Base-by-base conservation (phyloP, 2,797 vertebrate species). In the Ciconia nigra region DNA sequence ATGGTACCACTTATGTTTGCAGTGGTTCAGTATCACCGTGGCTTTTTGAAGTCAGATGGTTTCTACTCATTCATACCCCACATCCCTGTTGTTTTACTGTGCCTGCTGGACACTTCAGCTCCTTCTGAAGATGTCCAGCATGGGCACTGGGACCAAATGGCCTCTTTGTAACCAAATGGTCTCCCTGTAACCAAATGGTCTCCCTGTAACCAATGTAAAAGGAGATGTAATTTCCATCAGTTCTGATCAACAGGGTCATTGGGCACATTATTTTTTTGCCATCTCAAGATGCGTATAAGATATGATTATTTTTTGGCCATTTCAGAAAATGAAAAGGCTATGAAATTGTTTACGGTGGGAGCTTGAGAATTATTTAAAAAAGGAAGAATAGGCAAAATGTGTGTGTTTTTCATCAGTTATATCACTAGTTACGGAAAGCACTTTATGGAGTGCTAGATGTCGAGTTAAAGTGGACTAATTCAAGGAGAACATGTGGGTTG, bases 71-170 rank as follows among this genome's bases (percentile, higher is more conserved):
- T 84, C 42, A n/a, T 29, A 44, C 5, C 5, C 42, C 12, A 26
- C 10, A 55, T 33, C 9, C 21, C 15, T 57, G 5, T 44, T 44
- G 6, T 22, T 79, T 29, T 41, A 29, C 11, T 33, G 12, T 39
- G 13, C 19, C 15, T 63, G 33, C 29, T 79, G 58, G 20, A 31
- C 37, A 13, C 7, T 79, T 52, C 42, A 33, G 2, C 6, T 51
- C 2, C 35, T 76, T 83, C 62, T 83, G 21, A 79, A 70, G 17
- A 5, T 51, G 35, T 4, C 11, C 15, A 69, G 12, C 9, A 76
- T 10, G 16, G 21, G 2, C 18, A 58, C 4, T 0, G 0, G 11
- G 3, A 35, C 9, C 18, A 89, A 57, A 59, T 17, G 25, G 11
- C 46, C 15, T 63, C 13, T 39, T 39, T 39, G 37, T 39, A 39